Evolutionary conservation across 2,888 invertebrate genomes (phyloP).

Genomic region (Dryadula phaetusa): DNA sequence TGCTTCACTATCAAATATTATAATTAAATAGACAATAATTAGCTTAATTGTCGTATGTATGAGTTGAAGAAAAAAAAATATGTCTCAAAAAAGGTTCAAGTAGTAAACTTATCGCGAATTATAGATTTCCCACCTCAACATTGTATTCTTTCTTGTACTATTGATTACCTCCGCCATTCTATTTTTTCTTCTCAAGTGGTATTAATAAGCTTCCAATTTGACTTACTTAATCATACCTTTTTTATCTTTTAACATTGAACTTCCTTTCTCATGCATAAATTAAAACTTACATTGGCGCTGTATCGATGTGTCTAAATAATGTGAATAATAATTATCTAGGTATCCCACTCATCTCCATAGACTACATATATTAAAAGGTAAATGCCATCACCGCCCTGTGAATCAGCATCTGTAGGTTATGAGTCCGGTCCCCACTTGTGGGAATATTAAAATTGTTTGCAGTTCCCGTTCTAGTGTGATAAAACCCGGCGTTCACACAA

Average conservation of each 20-base stretch:
- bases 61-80: not conserved
- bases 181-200: not conserved
- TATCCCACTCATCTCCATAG: too few relatives aligned
- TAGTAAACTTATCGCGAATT: conserved; percentile 9
- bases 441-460: too few relatives aligned
- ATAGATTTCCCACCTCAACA: conserved; percentile 9
- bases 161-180: not conserved
- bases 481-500: too few relatives aligned
- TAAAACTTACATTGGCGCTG: not conserved
- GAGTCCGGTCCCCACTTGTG: not conserved
- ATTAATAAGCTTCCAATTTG: not conserved
- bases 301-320: too few relatives aligned
- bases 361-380: not conserved
- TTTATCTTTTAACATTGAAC: not conserved
- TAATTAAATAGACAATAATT: too few relatives aligned
- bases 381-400: not conserved
- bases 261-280: not conserved
- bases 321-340: too few relatives aligned
- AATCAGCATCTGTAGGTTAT: not conserved
- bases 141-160: not conserved
- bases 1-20: too few relatives aligned
- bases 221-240: not conserved
- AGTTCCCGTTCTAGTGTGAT: too few relatives aligned
- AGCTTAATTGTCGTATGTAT: too few relatives aligned
- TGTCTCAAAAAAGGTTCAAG: not conserved